Base-by-base conservation (phyloP, 2,888 invertebrate species). In the Spialia ferax region DNA sequence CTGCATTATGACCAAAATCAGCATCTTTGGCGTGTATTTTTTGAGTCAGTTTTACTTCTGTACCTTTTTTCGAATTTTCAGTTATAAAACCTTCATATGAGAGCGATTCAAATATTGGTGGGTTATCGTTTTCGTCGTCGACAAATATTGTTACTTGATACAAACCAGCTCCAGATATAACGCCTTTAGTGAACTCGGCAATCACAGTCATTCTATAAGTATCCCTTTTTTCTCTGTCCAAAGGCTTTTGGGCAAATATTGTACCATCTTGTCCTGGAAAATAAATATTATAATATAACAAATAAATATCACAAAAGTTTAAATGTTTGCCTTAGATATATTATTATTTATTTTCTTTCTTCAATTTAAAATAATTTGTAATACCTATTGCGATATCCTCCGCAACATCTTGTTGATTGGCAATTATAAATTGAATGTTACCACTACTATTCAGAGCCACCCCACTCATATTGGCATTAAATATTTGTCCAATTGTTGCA, bases 111-210 rank as follows among this genome's bases (percentile, higher is more conserved):
- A 99, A 98, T 68, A 95, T 86, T 0, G 99, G 98, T 3, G 97
- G 95, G 79, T 98, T 98, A 79, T 98, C 98, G 79, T 98, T 98
- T 70, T 97, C 97, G 80, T 98, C 98, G 70, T 97, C 97, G 0
- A 98, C 97, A 64, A 96, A 93, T 32, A 98, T 95, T 11, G 96
- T 96, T 0, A 97, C 96, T 94, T 97, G 97, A 80, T 97, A 97
- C 67, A 97, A 96, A 1, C 96, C 97, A 59, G 96, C 96, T 7
- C 96, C 96, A 71, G 95, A 95, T 65, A 95, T 94, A 70, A 95
- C 84, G 7, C 97, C 97, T 80, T 96, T 95, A 22, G 94, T 95
- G 74, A 96, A 96, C 83, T 97, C 97, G 10, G 96, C 97, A 50
- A 97, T 96, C 0, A 97, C 95, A 0, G 97, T 97, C 74, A 97